Base-by-base conservation (phyloP, 1,140 invertebrate species). In the Lepidurus couesii region DNA sequence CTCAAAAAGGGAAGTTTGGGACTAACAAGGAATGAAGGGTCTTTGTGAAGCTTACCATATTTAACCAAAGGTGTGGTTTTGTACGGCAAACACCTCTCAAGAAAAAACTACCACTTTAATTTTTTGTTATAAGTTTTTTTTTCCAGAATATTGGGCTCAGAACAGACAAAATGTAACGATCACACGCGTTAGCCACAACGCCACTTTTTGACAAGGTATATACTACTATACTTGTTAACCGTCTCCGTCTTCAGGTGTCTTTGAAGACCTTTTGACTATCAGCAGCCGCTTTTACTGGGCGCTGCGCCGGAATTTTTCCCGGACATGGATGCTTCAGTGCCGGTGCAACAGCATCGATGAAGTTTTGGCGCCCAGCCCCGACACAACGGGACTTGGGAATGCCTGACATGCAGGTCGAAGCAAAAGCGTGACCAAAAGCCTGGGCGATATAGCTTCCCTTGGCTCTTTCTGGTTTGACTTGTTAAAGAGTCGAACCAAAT, bases 391-490 rank as follows among this genome's bases (percentile, higher is more conserved):
- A 65, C 53, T 65, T 65, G 53, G 13, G 53, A 65, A 65, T 65
- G 53, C 53, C 53, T 65, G 53, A 65, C 53, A 65, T 65, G 53
- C 53, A 65, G 53, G 53, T 65, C 53, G 53, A 65, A 65, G 53
- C 53, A 65, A 65, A 65, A 65, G 53, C 53, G 53, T 65, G 53
- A 65, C 53, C 53, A 65, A 65, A 34, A 65, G n/a, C 53, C 21
- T 65, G n/a, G 53, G 21, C 53, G 13, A 65, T 34, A 34, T 13
- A 16, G 53, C 53, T 65, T 65, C 16, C 53, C 13, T 13, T 13
- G 13, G 16, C 53, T 21, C 16, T 13, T 65, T 65, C 53, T 65
- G 21, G 53, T 65, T 65, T 65, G 34, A 34, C 34, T 34, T 34
- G 34, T 34, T 34, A 34, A 34, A 34, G 34, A 34, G 34, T 34